These are phyloP conservation scores for Dusona sp. DNA, from an alignment of 2,888 invertebrate species.

Conservation along the genomic window DNA sequence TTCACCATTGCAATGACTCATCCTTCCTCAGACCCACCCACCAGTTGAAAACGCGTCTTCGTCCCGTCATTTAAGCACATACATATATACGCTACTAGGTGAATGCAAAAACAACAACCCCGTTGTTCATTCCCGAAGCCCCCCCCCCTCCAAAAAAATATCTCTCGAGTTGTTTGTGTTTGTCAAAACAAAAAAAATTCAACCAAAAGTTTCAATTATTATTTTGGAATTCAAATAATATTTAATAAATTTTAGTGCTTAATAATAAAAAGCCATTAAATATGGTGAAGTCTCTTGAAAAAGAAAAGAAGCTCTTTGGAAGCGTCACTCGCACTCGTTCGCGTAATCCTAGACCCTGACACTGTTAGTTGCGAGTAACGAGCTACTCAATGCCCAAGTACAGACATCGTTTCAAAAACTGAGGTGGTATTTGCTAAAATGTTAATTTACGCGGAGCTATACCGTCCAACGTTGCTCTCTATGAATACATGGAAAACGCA, in stretches of 20 bases:
- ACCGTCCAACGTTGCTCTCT: background rate
- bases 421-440: background rate
- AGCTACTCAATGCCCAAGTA: background rate
- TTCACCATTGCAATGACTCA: background rate
- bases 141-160: too few relatives aligned
- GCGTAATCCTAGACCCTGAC: conserved; percentile 2
- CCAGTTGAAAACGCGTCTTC: background rate
- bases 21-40: background rate
- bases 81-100: background rate
- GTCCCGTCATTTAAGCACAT: background rate
- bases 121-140: background rate
- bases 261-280: background rate
- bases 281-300: background rate
- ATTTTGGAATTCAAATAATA: too few relatives aligned
- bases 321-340: background rate
- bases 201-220: too few relatives aligned
- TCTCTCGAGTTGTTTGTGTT: too few relatives aligned
- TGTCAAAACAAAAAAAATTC: background rate
- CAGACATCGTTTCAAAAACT: background rate
- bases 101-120: background rate
- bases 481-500: background rate
- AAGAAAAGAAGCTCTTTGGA: background rate
- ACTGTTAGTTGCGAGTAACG: background rate
- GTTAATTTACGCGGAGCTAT: background rate
- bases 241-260: too few relatives aligned